Evolutionary conservation across 1,140 invertebrate species (phyloP).

Genomic region (Bursaphelenchus mucronatus): DNA sequence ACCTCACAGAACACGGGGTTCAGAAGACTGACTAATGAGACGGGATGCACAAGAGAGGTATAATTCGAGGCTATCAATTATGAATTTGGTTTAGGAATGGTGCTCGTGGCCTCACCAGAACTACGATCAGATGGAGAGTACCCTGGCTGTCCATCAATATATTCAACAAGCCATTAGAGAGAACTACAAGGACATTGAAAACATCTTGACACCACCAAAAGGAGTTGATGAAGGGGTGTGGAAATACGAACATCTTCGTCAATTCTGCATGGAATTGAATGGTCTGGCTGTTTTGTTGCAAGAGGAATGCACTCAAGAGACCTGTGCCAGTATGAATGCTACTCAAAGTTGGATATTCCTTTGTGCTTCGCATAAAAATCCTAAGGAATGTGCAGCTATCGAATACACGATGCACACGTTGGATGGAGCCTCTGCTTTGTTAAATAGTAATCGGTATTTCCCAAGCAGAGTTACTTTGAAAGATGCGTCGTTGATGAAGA

Average conservation of each 20-base stretch:
- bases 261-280: constrained; percentile 75
- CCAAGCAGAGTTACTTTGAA: constrained; percentile 98
- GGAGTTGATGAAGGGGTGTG: constrained; percentile 97
- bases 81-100: constrained; percentile 73
- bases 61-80: neutral
- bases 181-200: constrained; percentile 85
- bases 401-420: constrained; percentile 99
- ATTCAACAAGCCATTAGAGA: constrained; percentile 94
- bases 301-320: constrained; percentile 89
- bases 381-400: constrained; percentile 98
- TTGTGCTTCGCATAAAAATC: constrained; percentile 98
- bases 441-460: constrained; percentile 99
- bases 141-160: constrained; percentile 93
- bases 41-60: constrained; percentile 23
- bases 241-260: constrained; percentile 98
- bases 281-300: constrained; percentile 81
- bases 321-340: constrained; percentile 98
- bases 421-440: constrained; percentile 92
- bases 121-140: constrained; percentile 99
- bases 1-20: no score
- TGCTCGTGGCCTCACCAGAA: constrained; percentile 93
- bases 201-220: constrained; percentile 89
- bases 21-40: constrained; percentile 65
- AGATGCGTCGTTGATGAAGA: constrained; percentile 92
- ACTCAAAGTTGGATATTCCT: constrained; percentile 82